phyloP scores from a whole-genome alignment of 2,797 vertebrate species.

The Gadopsis marmoratus region DNA sequence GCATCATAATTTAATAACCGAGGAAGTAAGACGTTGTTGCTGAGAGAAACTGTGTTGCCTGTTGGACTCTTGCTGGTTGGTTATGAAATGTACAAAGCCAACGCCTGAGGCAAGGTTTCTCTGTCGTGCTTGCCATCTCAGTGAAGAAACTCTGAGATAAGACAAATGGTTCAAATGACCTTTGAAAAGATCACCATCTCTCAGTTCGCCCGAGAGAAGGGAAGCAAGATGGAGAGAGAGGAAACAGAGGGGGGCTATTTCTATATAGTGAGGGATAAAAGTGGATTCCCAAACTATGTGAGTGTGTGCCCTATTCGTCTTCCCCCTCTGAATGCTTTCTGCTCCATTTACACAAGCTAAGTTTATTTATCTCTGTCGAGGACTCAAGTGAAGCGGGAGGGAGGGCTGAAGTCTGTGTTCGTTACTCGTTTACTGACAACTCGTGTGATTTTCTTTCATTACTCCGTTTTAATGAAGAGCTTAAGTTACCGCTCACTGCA shows the following conservation, averaged over 20 bases:
- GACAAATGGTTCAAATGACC: slow-evolving; percentile 81
- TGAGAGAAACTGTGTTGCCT: slow-evolving; percentile 14
- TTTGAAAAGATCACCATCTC: slow-evolving; percentile 82
- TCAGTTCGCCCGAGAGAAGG: slow-evolving; percentile 52
- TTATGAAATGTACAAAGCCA: slow-evolving; percentile 65
- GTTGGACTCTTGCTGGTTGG: slow-evolving; percentile 20
- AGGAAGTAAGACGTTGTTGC: slow-evolving; percentile 31
- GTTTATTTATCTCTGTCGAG: slow-evolving; percentile 68
- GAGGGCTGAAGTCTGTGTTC: neutral
- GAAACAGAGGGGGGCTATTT: slow-evolving; percentile 49
- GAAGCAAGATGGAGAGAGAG: slow-evolving; percentile 38
- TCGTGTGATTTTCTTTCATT: slow-evolving; percentile 35
- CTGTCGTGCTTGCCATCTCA: slow-evolving; percentile 63
- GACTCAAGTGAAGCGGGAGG: slow-evolving; percentile 37
- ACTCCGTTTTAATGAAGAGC: slow-evolving; percentile 36
- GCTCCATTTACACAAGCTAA: slow-evolving; percentile 69
- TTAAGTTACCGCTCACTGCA: neutral
- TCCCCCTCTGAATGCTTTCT: slow-evolving; percentile 53
- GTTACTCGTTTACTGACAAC: slow-evolving; percentile 42
- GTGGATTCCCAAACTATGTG: slow-evolving; percentile 71
- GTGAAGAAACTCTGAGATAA: slow-evolving; percentile 76
- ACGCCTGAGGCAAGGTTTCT: slow-evolving; percentile 69
- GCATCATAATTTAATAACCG: slow-evolving; percentile 51
- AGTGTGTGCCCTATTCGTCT: slow-evolving; percentile 53
- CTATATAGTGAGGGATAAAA: slow-evolving; percentile 66